Base-by-base conservation (phyloP, 2,797 vertebrate species). In the Merluccius polli region DNA sequence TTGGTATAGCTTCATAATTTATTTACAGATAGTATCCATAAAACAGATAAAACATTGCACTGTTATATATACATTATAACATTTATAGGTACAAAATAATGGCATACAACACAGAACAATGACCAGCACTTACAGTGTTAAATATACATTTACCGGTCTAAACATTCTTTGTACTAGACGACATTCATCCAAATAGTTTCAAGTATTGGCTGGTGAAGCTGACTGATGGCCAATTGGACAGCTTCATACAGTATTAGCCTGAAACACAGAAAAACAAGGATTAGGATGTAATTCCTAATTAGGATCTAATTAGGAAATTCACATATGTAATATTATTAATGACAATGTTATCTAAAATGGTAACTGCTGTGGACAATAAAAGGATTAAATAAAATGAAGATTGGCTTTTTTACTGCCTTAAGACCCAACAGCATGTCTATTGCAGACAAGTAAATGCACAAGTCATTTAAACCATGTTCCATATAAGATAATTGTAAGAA, bases 181-280 rank as follows among this genome's bases (percentile, higher is more conserved):
- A 87, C 80, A 88, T 87, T 84, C 79, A 79, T 33, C 9, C 78
- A 70, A 80, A 71, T 8, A 81, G 84, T 73, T 91, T 91, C 89
- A 92, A 90, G 88, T 91, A 87, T 72, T 76, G 67, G 32, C 65
- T 78, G 75, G 35, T 77, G 59, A 79, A 65, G 35, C 32, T 79
- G 44, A 68, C 59, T 73, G 69, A 74, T 76, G 59, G 68, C 77
- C 72, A 41, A 15, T 71, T 63, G 52, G 77, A 73, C 10, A 21
- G n/a, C 73, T 33, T 90, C 85, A 90, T 87, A 83, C 10, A n/a
- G n/a, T n/a, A 73, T 78, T 73, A 9, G 76, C 84, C 92, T 92
- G 76, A 78, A 88, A 88, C 71, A 88, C 71, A 86, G n/a, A 88
- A 78, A 81, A 2, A 77, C 78, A 84, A 75, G 0, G 0, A 73